Conservation (phyloP, 2,888 invertebrate species). For the Strigamia crassipes region DNA sequence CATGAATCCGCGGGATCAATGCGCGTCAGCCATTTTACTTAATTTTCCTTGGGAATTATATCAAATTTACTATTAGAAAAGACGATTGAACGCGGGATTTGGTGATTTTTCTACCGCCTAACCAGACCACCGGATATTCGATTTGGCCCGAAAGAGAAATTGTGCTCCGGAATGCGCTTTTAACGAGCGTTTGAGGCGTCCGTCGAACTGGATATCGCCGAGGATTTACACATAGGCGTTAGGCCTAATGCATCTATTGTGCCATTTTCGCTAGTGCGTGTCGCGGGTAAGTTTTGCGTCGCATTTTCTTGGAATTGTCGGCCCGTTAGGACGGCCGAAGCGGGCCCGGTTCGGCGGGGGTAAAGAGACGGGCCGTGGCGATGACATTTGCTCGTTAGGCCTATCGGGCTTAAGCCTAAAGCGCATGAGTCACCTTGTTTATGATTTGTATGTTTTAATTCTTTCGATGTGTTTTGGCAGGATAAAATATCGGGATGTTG, state of each 20-base stretch:
- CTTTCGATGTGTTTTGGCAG: too few species aligned
- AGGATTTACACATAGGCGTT: not conserved
- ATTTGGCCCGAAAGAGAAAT: too few species aligned
- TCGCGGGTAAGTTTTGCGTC: not conserved
- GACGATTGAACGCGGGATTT: not conserved
- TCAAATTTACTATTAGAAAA: not conserved
- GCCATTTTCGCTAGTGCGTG: not conserved
- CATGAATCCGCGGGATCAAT: not conserved
- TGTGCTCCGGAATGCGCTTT: not conserved
- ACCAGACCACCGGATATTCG: not conserved
- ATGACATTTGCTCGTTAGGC: not conserved
- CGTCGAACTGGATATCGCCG: not conserved
- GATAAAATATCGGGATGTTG: too few species aligned
- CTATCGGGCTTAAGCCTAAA: not conserved
- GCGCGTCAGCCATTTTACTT: conserved; percentile 45
- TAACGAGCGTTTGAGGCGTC: not conserved
- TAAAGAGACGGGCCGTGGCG: too few species aligned
- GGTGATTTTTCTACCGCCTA: not conserved
- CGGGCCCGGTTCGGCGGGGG: too few species aligned
- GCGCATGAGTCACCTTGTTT: too few species aligned
- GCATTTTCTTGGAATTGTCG: too few species aligned
- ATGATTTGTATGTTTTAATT: too few species aligned
- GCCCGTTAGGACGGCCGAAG: too few species aligned
- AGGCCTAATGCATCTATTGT: not conserved
- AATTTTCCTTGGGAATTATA: conserved; percentile 25